Evolutionary conservation across 2,888 invertebrate genomes (phyloP).

Genomic region (Acronicta alni): DNA sequence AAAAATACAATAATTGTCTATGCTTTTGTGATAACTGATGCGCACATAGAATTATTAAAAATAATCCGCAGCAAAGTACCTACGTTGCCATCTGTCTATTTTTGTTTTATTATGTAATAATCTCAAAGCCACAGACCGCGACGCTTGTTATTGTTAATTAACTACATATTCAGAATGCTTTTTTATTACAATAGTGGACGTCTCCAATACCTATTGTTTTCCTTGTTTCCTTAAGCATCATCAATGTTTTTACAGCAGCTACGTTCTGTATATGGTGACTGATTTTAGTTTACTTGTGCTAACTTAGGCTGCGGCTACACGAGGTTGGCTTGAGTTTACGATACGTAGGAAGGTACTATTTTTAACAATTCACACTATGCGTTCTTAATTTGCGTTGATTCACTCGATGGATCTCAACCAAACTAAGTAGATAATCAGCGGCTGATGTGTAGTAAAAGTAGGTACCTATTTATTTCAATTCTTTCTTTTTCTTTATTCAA

Average conservation of each 20-base stretch:
- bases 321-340: too few species aligned
- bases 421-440: too few species aligned
- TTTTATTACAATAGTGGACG: slow-evolving; percentile 16
- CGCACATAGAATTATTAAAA: slow-evolving; percentile 25
- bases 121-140: slow-evolving; percentile 29
- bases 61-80: too few species aligned
- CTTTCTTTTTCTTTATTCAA: too few species aligned
- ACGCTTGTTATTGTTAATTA: slow-evolving; percentile 23
- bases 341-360: too few species aligned
- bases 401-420: neutral
- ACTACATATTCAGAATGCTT: slow-evolving; percentile 35
- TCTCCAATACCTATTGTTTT: slow-evolving; percentile 12
- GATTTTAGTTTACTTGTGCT: neutral
- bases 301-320: neutral
- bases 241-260: slow-evolving; percentile 14
- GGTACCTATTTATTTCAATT: too few species aligned
- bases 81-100: too few species aligned
- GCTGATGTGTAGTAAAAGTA: too few species aligned
- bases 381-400: neutral
- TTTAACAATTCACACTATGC: neutral
- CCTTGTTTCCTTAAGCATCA: slow-evolving; percentile 20
- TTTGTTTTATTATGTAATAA: neutral
- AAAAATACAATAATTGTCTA: slow-evolving; percentile 5
- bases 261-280: neutral
- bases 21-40: slow-evolving; percentile 12